A percentile compares a stretch with the other conserved stretches of the same genome.
phyloP scores from a whole-genome alignment of 2,888 invertebrate genomes.

The Drosophila meridiana region DNA sequence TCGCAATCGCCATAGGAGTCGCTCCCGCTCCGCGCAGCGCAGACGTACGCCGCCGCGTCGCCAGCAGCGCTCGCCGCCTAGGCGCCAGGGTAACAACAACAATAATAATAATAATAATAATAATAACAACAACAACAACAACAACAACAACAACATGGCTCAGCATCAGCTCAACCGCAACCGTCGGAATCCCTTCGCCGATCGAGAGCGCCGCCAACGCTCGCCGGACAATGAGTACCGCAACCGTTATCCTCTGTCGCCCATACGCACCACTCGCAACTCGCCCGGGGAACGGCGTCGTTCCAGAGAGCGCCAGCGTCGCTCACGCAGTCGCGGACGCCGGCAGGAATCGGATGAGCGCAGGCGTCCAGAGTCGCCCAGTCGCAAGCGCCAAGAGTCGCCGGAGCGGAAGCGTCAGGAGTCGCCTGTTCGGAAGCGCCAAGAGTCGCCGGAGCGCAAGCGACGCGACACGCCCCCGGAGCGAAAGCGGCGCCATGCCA shows the following conservation, averaged over 20 bases:
- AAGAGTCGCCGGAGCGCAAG: constrained; percentile 51
- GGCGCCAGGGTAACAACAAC: constrained; percentile 58
- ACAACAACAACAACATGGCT: constrained; percentile 14
- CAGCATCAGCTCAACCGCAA: constrained; percentile 57
- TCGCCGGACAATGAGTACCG: constrained; percentile 80
- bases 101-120: constrained; percentile 16
- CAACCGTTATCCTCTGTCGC: constrained; percentile 82
- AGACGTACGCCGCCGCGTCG: constrained; percentile 75
- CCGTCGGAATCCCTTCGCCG: constrained; percentile 82
- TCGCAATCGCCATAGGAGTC: constrained; percentile 62
- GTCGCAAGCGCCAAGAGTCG: constrained; percentile 32
- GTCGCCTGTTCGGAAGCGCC: constrained; percentile 40
- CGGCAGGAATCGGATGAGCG: constrained; percentile 45
- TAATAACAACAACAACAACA: constrained; percentile 15
- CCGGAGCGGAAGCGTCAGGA: constrained; percentile 47
- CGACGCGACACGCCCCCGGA: constrained; percentile 45
- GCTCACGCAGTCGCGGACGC: constrained; percentile 63
- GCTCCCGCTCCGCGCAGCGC: constrained; percentile 61
- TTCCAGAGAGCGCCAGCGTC: constrained; percentile 58
- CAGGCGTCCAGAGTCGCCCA: constrained; percentile 30
- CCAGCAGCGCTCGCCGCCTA: constrained; percentile 79
- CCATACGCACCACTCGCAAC: constrained; percentile 72
- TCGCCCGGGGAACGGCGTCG: constrained; percentile 73
- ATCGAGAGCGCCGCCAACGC: constrained; percentile 80
- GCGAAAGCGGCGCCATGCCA: constrained; percentile 39